These are phyloP conservation scores for Lytechinus variegatus DNA, from an alignment of 35 echinoderm and acorn worm genomes.

Conservation along the genomic window DNA sequence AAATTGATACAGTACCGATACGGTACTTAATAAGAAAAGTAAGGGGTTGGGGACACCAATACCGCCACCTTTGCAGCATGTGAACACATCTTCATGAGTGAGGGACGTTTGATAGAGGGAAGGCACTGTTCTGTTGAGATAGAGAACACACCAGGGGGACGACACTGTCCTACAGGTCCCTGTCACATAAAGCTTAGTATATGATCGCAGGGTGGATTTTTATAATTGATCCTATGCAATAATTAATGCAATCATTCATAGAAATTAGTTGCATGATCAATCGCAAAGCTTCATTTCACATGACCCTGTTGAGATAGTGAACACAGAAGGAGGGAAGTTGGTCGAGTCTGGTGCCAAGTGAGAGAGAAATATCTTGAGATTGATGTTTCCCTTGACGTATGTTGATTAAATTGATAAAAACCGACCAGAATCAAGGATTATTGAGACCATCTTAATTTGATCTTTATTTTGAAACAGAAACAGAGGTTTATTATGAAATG, in stretches of 20 bases:
- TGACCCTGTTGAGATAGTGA: neutral
- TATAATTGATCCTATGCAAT: too few species aligned
- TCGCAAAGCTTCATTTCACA: too few species aligned
- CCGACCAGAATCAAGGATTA: neutral
- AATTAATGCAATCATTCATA: too few species aligned
- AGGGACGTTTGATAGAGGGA: neutral
- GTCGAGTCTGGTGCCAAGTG: neutral
- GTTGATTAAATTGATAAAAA: neutral
- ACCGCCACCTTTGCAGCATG: neutral
- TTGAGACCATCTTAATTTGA: neutral
- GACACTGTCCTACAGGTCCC: too few species aligned
- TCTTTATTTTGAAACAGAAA: neutral
- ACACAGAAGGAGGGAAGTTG: neutral
- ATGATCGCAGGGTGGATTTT: too few species aligned
- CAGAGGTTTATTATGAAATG: neutral
- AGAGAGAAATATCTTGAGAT: neutral
- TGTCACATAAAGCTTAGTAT: too few species aligned
- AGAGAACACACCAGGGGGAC: neutral
- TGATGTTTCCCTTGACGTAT: constrained; percentile 1
- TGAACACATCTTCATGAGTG: neutral
- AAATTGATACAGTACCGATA: too few species aligned
- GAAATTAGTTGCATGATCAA: too few species aligned
- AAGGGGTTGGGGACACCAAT: neutral
- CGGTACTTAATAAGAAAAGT: too few species aligned
- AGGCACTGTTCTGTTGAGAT: neutral